phyloP scores from a whole-genome alignment of 2,113 vertebrate genomes.

The Nesogale talazaci region DNA sequence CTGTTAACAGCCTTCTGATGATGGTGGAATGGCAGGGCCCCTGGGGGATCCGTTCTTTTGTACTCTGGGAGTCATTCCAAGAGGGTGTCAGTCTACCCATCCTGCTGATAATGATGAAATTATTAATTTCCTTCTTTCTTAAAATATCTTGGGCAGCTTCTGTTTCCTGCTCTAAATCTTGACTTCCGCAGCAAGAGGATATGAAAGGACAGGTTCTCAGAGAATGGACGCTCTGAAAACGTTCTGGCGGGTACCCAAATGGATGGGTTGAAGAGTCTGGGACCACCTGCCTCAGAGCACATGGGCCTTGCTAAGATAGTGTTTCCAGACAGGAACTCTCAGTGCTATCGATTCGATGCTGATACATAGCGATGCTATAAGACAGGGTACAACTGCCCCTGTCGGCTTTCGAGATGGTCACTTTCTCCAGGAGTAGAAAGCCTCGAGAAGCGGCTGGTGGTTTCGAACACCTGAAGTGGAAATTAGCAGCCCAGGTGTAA shows the following conservation, averaged over 20 bases:
- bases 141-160: not conserved
- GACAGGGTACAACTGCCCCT: no score
- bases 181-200: not conserved
- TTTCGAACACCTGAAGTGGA: no score
- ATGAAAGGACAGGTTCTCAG: not conserved
- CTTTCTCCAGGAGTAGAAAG: no score
- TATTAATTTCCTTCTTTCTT: slow-evolving; percentile 38
- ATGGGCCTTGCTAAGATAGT: not conserved
- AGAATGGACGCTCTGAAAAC: slow-evolving; percentile 18
- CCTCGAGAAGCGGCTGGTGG: no score
- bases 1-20: not conserved
- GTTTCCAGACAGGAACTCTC: not conserved
- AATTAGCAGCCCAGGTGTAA: no score
- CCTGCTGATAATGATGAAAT: not conserved
- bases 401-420: no score
- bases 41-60: not conserved
- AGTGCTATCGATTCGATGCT: no score
- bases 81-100: not conserved
- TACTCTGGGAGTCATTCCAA: not conserved
- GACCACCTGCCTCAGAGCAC: not conserved
- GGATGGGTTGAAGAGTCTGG: not conserved
- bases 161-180: not conserved
- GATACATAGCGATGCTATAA: not conserved
- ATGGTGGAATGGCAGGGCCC: not conserved
- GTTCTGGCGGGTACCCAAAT: not conserved